Evolutionary conservation across 2,113 vertebrate species (phyloP).

Genomic region (Ramphastos sulfuratus): DNA sequence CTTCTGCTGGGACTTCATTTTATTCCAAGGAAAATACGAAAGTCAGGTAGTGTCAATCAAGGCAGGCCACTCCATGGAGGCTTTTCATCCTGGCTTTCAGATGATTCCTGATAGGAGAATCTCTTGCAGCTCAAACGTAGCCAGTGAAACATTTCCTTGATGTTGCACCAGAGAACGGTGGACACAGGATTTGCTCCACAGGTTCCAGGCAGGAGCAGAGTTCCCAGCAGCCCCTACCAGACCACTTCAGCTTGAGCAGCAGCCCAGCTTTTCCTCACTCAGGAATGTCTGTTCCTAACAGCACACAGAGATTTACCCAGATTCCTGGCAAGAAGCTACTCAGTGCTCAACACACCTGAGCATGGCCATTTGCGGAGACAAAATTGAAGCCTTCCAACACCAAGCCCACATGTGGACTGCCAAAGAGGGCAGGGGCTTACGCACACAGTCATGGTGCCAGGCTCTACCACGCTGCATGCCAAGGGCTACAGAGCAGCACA

Average conservation of each 20-base stretch:
- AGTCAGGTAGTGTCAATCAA: not conserved
- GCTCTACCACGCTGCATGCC: not conserved
- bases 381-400: not conserved
- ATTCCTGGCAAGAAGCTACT: not conserved
- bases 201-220: not conserved
- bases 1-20: not conserved
- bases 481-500: not conserved
- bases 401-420: not conserved
- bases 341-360: not conserved
- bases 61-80: rapidly evolving
- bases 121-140: not conserved
- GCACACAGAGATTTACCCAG: rapidly evolving
- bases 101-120: rapidly evolving
- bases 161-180: rapidly evolving
- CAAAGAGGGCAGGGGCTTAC: not conserved
- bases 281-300: not conserved
- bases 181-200: not conserved
- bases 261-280: not conserved
- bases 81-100: not conserved
- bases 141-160: not conserved
- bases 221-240: not conserved
- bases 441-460: not conserved
- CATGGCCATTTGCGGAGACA: rapidly evolving
- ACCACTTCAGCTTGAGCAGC: not conserved
- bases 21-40: slow-evolving; percentile 13